Conservation (phyloP, 2,797 vertebrate species). For the Alectoris magna region DNA sequence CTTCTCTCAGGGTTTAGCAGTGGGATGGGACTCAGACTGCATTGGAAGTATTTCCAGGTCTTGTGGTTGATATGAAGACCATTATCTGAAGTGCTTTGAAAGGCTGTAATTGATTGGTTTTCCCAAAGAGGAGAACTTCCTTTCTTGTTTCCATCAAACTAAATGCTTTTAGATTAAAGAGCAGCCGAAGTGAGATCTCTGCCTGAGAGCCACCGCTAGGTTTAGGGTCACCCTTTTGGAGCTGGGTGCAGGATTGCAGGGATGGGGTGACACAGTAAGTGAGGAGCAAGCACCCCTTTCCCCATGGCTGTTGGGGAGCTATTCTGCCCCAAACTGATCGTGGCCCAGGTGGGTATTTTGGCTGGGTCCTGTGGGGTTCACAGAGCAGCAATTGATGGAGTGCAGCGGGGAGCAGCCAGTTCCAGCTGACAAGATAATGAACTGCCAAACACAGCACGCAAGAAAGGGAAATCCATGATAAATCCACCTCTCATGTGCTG, state of each 20-base stretch:
- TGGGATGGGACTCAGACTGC: not conserved
- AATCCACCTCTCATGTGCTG: conserved; percentile 39
- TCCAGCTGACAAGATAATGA: conserved; percentile 69
- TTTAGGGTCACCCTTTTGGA: not conserved
- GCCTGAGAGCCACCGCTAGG: not conserved
- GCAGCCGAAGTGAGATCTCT: not conserved
- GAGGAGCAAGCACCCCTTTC: not conserved
- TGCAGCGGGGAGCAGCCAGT: conserved; percentile 2
- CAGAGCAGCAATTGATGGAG: conserved; percentile 30
- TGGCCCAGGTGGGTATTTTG: not conserved
- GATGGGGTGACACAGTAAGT: not conserved
- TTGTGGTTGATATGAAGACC: not conserved
- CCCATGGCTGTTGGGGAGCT: rapidly evolving
- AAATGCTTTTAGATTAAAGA: not conserved
- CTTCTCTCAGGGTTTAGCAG: not conserved
- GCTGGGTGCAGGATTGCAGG: not conserved
- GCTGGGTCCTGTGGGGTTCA: not conserved
- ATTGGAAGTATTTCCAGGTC: not conserved
- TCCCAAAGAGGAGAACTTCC: not conserved
- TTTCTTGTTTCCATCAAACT: not conserved
- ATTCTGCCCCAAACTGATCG: not conserved
- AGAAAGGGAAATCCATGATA: conserved; percentile 56
- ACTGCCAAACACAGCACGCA: conserved; percentile 54
- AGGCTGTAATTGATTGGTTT: not conserved
- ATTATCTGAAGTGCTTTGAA: not conserved